phyloP scores from a whole-genome alignment of 2,113 vertebrate genomes.

The Lycocorax pyrrhopterus region DNA sequence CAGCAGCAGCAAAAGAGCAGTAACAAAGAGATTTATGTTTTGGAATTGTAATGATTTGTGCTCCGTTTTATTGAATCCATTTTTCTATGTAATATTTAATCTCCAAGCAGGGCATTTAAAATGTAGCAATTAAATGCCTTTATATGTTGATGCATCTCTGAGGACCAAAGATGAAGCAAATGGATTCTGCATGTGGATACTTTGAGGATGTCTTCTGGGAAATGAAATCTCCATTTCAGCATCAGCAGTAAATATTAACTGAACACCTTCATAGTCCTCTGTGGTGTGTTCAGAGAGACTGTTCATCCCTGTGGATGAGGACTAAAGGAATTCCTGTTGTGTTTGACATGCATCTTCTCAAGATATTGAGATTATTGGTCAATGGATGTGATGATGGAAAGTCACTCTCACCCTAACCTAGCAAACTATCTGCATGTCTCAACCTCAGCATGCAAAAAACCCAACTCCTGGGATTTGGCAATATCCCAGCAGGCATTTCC shows the following conservation, averaged over 20 bases:
- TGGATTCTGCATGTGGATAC: not conserved
- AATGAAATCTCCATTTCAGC: not conserved
- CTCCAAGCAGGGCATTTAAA: conserved; percentile 11
- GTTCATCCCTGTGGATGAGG: not conserved
- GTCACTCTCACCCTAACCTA: not conserved
- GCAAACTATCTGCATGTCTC: not conserved
- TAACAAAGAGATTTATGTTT: not conserved
- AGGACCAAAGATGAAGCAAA: not conserved
- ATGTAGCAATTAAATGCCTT: conserved; percentile 36
- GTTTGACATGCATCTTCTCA: not conserved
- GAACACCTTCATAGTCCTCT: not conserved
- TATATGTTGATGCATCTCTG: conserved; percentile 19
- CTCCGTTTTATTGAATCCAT: not conserved
- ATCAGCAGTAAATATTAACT: not conserved
- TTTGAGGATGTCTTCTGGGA: not conserved
- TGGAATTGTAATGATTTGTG: conserved; percentile 10
- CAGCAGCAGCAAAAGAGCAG: not conserved
- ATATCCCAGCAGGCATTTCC: not conserved
- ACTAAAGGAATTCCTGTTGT: not conserved
- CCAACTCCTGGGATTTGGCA: not conserved
- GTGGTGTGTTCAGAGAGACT: not conserved
- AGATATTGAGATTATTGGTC: not conserved
- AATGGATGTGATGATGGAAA: not conserved
- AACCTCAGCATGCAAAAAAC: not conserved
- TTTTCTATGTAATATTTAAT: conserved; percentile 32